Evolutionary conservation across 2,888 invertebrate genomes (phyloP).

Genomic region (Rhimphoctona megacephalus): DNA sequence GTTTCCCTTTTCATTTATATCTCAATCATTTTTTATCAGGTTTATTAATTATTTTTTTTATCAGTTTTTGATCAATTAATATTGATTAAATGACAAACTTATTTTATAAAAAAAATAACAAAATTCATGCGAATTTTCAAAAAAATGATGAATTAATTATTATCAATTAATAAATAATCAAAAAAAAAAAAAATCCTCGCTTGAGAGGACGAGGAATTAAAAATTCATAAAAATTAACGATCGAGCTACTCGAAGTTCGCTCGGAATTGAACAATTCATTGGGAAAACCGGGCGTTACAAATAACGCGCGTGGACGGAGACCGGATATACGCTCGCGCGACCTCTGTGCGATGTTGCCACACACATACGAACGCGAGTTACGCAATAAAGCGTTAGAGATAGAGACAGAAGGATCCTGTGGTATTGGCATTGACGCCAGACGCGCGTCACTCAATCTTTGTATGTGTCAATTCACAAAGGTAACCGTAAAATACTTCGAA

Average conservation of each 20-base stretch:
- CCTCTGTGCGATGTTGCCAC: constrained; percentile 40
- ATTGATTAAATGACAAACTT: too few species aligned
- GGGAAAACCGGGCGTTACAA: constrained; percentile 59
- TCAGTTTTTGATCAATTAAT: not conserved
- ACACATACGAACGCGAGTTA: not conserved
- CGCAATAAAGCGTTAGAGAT: not conserved
- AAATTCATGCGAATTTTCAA: too few species aligned
- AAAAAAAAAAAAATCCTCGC: too few species aligned
- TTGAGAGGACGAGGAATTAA: not conserved
- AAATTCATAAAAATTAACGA: not conserved
- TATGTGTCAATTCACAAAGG: constrained; percentile 4
- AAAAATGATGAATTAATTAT: too few species aligned
- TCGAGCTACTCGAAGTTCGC: not conserved
- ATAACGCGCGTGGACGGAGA: constrained; percentile 25
- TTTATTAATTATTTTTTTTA: not conserved
- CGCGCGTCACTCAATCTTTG: constrained; percentile 28
- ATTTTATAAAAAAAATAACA: too few species aligned
- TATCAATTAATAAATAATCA: too few species aligned
- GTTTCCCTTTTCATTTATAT: not conserved
- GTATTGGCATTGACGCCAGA: constrained; percentile 46
- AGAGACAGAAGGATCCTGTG: constrained; percentile 27
- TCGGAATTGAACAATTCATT: constrained; percentile 49
- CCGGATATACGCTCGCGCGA: constrained; percentile 61
- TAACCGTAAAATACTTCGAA: not conserved
- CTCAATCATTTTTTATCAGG: not conserved